Evolutionary conservation across 2,113 vertebrate species (phyloP).

Genomic region (Cnemophilus loriae): DNA sequence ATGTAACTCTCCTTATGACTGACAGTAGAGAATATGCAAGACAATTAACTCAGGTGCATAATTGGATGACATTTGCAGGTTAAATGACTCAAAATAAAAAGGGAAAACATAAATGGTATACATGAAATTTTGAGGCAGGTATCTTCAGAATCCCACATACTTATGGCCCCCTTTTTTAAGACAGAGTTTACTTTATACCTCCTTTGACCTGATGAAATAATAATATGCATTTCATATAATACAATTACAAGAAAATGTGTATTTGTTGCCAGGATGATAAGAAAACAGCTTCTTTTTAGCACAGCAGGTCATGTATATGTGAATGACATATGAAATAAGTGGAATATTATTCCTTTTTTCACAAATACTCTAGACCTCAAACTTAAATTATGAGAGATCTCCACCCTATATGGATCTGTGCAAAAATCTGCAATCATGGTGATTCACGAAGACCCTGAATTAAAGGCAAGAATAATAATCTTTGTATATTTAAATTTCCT

Average conservation of each 20-base stretch:
- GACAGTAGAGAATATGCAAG: background rate
- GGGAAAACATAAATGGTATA: accelerated
- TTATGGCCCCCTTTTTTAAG: background rate
- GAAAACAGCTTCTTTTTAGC: background rate
- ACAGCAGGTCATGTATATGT: background rate
- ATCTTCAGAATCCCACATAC: background rate
- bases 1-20: background rate
- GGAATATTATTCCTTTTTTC: background rate
- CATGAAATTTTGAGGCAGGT: background rate
- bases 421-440: background rate
- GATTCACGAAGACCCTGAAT: background rate
- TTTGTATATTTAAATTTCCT: background rate
- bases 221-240: background rate
- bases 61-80: background rate
- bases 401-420: background rate
- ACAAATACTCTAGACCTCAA: background rate
- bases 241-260: background rate
- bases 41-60: background rate
- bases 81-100: background rate
- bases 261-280: background rate
- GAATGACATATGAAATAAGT: background rate
- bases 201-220: background rate
- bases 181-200: background rate
- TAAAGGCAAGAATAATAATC: background rate
- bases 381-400: background rate